These are phyloP conservation scores for Tokudaia tokunoshimensis DNA, from an alignment of 2,797 vertebrate species.

Conservation along the genomic window DNA sequence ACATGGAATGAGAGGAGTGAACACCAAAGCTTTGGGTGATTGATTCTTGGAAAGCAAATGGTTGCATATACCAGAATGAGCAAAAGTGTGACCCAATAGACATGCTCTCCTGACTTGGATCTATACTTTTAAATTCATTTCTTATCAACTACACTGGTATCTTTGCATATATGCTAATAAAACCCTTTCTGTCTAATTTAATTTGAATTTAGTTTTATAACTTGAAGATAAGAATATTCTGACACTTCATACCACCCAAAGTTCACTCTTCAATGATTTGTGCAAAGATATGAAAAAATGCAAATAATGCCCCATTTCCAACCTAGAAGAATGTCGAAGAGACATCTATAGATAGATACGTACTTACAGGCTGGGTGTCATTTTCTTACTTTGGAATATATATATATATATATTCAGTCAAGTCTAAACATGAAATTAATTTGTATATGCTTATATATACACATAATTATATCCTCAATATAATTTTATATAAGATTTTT, in stretches of 20 bases:
- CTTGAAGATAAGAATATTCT: slow-evolving; percentile 30
- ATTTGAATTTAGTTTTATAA: slow-evolving; percentile 61
- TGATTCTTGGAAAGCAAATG: background rate
- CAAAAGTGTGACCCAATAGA: background rate
- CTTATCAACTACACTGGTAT: background rate
- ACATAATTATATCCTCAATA: background rate
- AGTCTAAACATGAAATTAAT: background rate
- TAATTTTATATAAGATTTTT: background rate
- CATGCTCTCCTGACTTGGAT: background rate
- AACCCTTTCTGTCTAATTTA: slow-evolving; percentile 2
- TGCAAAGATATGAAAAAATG: slow-evolving; percentile 38
- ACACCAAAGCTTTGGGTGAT: background rate
- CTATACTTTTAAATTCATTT: background rate
- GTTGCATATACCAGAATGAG: background rate
- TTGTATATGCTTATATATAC: background rate
- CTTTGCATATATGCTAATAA: slow-evolving; percentile 49
- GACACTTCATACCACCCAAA: background rate
- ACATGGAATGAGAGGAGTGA: background rate
- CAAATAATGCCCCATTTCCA: slow-evolving; percentile 41
- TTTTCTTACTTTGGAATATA: background rate
- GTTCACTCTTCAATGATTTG: slow-evolving; percentile 48
- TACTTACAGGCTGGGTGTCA: background rate
- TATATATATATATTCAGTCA: background rate
- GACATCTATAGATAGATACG: background rate
- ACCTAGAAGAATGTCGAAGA: slow-evolving; percentile 31